A percentile compares a stretch with the other conserved stretches of the same genome.
Conservation (phyloP, 2,113 vertebrate genomes). For the Chelonoidis abingdonii region DNA sequence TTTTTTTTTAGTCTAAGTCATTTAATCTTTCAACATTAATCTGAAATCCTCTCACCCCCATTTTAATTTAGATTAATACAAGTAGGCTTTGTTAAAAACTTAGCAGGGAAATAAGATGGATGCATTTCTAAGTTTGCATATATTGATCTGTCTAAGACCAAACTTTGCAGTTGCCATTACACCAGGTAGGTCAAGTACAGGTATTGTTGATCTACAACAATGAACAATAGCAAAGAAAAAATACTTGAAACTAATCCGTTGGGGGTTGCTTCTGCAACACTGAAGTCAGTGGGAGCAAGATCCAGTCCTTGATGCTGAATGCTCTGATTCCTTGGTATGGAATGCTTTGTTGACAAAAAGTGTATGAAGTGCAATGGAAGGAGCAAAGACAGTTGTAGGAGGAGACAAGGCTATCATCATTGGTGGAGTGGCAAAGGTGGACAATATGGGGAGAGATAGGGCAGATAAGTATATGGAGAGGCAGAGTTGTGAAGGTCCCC, state of each 20-base stretch:
- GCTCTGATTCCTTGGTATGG: background rate
- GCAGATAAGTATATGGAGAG: too few species aligned
- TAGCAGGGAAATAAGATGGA: background rate
- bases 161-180: background rate
- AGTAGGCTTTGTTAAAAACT: background rate
- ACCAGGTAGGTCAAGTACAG: background rate
- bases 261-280: background rate
- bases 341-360: background rate
- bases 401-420: background rate
- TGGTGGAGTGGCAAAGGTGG: background rate
- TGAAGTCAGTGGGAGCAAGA: background rate
- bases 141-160: background rate
- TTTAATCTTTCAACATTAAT: background rate
- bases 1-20: background rate
- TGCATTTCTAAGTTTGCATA: background rate
- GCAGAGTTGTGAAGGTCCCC: background rate
- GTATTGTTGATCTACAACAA: background rate
- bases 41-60: background rate
- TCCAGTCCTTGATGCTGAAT: background rate
- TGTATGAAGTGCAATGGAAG: background rate
- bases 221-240: background rate
- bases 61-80: background rate
- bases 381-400: background rate
- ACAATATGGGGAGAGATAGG: background rate
- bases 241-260: background rate